Evolutionary conservation across 1,140 invertebrate genomes (phyloP).

Genomic region (Drosophila suzukii): DNA sequence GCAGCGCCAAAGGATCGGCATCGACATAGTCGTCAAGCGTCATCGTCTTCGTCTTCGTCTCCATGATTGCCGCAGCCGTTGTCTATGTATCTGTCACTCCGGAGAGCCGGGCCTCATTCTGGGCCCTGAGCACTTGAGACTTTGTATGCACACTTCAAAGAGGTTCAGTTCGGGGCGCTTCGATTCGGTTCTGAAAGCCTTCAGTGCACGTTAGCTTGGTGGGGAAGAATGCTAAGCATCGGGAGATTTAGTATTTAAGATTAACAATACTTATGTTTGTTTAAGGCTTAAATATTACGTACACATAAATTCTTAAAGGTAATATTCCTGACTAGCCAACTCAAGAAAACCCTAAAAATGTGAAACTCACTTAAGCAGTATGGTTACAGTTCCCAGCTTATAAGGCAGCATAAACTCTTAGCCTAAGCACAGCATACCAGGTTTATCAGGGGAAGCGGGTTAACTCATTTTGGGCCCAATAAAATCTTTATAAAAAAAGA

Average conservation of each 20-base stretch:
- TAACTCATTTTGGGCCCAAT: no score
- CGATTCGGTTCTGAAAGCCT: slow-evolving; percentile 14
- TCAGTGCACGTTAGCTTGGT: slow-evolving; percentile 7
- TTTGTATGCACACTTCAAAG: slow-evolving; percentile 72
- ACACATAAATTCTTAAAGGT: no score
- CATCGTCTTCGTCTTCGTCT: slow-evolving; percentile 30
- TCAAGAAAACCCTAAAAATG: no score
- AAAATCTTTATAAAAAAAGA: no score
- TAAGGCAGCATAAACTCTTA: no score
- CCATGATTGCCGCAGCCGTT: slow-evolving; percentile 32
- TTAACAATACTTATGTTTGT: not conserved
- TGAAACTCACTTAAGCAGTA: no score
- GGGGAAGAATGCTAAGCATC: not conserved
- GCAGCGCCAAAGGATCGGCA: slow-evolving; percentile 70
- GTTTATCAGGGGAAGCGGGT: no score
- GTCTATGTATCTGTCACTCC: slow-evolving; percentile 60
- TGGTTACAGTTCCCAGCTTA: no score
- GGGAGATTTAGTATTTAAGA: not conserved
- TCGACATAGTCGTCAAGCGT: slow-evolving; percentile 63
- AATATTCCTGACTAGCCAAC: not conserved
- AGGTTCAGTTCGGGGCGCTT: slow-evolving; percentile 63
- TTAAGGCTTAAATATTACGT: not conserved
- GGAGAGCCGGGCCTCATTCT: slow-evolving; percentile 47
- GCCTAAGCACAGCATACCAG: no score
- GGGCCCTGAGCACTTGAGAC: slow-evolving; percentile 65